Conservation (phyloP, 2,797 vertebrate genomes). For the Pseudotriccus pelzelni region DNA sequence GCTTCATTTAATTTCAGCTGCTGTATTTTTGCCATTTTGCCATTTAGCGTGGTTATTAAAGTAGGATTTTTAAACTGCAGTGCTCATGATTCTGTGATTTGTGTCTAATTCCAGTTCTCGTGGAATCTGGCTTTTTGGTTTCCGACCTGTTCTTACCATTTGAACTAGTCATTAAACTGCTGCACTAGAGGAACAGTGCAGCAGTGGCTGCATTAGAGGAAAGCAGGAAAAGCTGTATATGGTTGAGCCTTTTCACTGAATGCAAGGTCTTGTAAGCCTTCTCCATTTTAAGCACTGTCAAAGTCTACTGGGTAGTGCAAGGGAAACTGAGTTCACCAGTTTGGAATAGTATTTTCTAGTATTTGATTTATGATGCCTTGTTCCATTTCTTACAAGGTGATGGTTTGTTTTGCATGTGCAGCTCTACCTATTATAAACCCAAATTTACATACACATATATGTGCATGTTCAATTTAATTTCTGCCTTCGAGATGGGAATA, state of each 20-base stretch:
- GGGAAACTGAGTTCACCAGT: neutral
- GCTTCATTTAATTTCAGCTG: neutral
- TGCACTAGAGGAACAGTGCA: neutral
- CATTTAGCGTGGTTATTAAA: neutral
- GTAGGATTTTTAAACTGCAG: neutral
- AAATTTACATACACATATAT: neutral
- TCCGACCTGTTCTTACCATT: neutral
- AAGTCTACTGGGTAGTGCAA: neutral
- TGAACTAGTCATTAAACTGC: neutral
- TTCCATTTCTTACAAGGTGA: neutral
- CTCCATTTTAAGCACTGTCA: neutral
- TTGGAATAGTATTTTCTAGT: neutral
- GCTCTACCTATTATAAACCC: neutral
- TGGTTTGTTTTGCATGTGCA: neutral
- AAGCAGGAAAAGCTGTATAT: neutral
- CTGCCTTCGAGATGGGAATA: neutral
- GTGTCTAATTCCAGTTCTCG: neutral
- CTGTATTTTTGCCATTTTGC: neutral
- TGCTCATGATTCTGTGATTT: neutral
- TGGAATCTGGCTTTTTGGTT: neutral
- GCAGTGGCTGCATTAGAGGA: neutral
- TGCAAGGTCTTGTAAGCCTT: neutral
- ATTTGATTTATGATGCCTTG: neutral
- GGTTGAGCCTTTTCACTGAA: neutral
- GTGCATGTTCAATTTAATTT: neutral